Percentiles rank a stretch among this genome's conserved stretches.
phyloP scores from a whole-genome alignment of 2,113 vertebrate genomes.

The Cacatua alba region DNA sequence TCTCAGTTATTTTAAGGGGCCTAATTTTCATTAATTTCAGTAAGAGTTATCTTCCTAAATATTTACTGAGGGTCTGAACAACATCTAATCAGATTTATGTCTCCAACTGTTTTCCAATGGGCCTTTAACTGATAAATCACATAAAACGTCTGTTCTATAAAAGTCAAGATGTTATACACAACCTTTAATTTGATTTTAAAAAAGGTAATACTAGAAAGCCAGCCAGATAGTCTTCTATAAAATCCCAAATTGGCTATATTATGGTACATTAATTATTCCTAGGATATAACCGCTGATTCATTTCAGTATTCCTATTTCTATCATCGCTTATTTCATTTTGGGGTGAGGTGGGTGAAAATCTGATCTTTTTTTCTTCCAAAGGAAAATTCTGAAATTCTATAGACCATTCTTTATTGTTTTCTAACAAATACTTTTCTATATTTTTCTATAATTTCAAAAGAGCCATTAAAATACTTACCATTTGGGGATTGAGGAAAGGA shows the following conservation, averaged over 20 bases:
- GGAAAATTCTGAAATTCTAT: background rate
- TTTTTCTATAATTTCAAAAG: background rate
- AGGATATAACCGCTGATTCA: background rate
- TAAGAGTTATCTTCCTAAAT: background rate
- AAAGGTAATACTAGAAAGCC: background rate
- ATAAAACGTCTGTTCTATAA: background rate
- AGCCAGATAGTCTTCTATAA: background rate
- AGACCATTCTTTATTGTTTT: background rate
- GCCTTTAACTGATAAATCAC: background rate
- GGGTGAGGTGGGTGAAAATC: background rate
- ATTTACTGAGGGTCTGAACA: background rate
- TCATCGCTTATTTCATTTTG: background rate
- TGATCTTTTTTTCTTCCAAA: background rate
- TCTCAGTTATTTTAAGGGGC: background rate
- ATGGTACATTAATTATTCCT: background rate
- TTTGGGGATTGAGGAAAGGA: background rate
- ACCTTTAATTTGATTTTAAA: background rate
- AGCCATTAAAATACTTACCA: background rate
- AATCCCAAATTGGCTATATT: background rate
- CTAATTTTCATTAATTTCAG: background rate
- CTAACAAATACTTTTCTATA: background rate
- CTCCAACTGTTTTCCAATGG: background rate
- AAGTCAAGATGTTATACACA: background rate
- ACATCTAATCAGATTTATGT: constrained; percentile 13
- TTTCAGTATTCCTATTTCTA: background rate